A percentile compares a stretch with the other conserved stretches of the same genome.
Conservation (phyloP, 2,113 vertebrate species). For the Syngnathus floridae region DNA sequence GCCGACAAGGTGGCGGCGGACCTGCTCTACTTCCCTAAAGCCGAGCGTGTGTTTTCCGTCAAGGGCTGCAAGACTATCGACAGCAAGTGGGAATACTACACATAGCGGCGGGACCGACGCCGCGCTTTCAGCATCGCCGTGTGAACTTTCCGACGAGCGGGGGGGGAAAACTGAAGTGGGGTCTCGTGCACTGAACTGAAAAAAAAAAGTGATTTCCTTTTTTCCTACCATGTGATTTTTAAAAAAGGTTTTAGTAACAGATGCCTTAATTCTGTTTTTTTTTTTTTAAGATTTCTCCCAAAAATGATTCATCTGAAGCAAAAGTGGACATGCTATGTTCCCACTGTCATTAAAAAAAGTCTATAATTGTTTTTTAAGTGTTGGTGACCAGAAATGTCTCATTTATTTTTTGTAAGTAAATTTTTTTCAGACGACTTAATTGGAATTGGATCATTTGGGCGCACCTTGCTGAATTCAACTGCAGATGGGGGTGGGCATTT, state of each 20-base stretch:
- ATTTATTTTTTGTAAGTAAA: no score
- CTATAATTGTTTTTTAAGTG: no score
- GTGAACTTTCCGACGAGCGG: background rate
- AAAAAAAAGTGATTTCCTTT: background rate
- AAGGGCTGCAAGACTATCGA: conserved; percentile 93
- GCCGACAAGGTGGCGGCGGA: conserved; percentile 74
- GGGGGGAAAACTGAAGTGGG: background rate
- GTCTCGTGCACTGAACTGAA: background rate
- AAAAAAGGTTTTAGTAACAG: no score
- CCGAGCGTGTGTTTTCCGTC: conserved; percentile 81
- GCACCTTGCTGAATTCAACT: no score
- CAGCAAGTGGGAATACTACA: conserved; percentile 84
- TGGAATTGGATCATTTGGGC: no score
- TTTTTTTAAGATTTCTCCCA: no score
- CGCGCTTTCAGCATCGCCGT: background rate
- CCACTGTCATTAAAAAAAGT: background rate
- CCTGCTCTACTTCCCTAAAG: conserved; percentile 84
- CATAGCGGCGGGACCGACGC: conserved; percentile 18
- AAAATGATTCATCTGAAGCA: background rate
- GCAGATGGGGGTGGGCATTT: no score
- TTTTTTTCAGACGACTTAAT: no score
- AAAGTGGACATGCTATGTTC: background rate
- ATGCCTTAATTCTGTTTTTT: background rate
- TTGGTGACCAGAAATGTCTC: no score
- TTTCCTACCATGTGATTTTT: background rate